A percentile compares a stretch with the other conserved stretches of the same genome.
These are phyloP conservation scores for Diaphora mendica DNA, from an alignment of 2,888 invertebrate genomes.

Conservation along the genomic window DNA sequence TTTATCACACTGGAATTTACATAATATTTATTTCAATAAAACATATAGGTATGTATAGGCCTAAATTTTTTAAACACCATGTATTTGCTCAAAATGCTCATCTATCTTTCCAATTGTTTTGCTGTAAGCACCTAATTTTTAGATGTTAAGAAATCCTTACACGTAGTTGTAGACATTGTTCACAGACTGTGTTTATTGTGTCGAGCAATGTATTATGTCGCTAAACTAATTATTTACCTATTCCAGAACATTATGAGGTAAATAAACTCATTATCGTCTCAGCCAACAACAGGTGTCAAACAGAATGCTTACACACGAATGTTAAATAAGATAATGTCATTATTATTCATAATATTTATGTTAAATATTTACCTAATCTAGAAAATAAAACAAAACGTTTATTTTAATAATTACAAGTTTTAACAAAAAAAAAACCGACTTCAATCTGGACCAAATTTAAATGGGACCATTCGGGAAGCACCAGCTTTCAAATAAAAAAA, in stretches of 20 bases:
- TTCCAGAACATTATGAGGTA: slow-evolving; percentile 22
- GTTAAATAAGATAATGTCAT: not conserved
- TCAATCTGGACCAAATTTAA: no score
- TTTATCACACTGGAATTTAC: no score
- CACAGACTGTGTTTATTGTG: not conserved
- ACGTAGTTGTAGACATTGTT: not conserved
- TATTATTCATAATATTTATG: slow-evolving; percentile 12
- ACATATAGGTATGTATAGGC: no score
- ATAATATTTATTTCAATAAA: no score
- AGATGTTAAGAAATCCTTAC: not conserved
- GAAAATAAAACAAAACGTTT: not conserved
- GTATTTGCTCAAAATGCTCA: not conserved
- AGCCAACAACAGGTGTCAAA: slow-evolving; percentile 15
- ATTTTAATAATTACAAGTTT: no score
- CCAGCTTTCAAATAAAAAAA: no score
- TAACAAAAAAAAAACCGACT: no score
- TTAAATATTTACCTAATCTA: not conserved
- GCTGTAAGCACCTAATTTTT: not conserved
- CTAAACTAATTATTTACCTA: slow-evolving; percentile 9
- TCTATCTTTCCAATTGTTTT: not conserved
- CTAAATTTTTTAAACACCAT: not conserved
- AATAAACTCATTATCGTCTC: slow-evolving; percentile 30
- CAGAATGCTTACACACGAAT: not conserved
- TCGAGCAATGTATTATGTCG: not conserved
- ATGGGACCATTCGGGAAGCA: no score